Base-by-base conservation (phyloP, 2,797 vertebrate genomes). In the Petrocephalus sullivani region DNA sequence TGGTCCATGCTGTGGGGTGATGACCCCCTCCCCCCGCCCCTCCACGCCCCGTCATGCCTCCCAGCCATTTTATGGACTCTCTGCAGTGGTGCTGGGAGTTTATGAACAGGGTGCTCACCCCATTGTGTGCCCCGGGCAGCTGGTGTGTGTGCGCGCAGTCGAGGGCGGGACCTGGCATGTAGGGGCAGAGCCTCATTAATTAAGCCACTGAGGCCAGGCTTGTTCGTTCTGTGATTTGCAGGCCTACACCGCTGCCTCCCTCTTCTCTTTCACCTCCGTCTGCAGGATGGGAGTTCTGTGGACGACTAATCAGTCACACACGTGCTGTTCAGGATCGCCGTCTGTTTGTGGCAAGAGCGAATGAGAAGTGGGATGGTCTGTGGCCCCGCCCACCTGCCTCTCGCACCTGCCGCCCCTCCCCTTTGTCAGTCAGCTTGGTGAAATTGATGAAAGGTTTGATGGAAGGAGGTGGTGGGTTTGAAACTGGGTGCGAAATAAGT, bases 51-150 rank as follows among this genome's bases (percentile, higher is more conserved):
- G 96, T 95, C 97, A 97, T 95, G 96, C 95, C 94, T 93, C 96
- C 95, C 96, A 95, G 96, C 98, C 97, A 96, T 97, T 98, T 99
- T 97, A 98, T 99, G 96, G 96, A 98, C 97, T 98, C 95, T 92
- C 91, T 92, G 94, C 96, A 95, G 95, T 95, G 96, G 95, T 95
- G 95, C 93, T 93, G 96, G 96, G 96, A 98, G 98, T 98, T 97
- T 97, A 97, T 98, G 21, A 85, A 58, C 97, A 97, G 96, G 97
- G 96, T 96, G 94, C 94, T 89, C 87, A 1, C 91, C 94, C 96
- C 93, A 97, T 98, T 98, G 97, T 99, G 95, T 21, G 92, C 94
- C 91, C 94, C 95, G 96, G 96, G 95, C 97, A 97, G 96, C 96
- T 97, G 98, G 98, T 97, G 97, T 95, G 94, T 97, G 97, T 98